Base-by-base conservation (phyloP, 1,140 invertebrate genomes). In the Nephotettix cincticeps region DNA sequence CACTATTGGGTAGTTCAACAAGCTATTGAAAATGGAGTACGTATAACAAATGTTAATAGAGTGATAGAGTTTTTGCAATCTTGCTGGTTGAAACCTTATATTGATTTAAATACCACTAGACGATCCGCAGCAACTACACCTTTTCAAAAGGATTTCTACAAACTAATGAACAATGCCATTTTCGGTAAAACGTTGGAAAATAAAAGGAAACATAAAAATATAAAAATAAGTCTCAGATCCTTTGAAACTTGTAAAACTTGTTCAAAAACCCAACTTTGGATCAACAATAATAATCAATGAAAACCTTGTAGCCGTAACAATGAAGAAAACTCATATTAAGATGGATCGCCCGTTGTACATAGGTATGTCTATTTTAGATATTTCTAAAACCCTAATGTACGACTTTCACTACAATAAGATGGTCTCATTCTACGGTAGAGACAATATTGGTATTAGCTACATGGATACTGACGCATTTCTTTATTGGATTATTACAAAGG, bases 1-100 rank as follows among this genome's bases (percentile, higher is more conserved):
- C 84, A 86, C 76, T 83, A 84, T 77, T 68, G 75, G 71, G 83
- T 81, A 76, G 78, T 86, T 40, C 77, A 84, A 78, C 82, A 83
- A 76, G 83, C 78, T 72, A 17, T 85, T 25, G 65, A 79, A 63
- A 25, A 79, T 70, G 84, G 83, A 30, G 47, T 86, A 30, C 77
- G 76, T 73, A 63, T 85, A 63, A 80, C 71, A 58, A 83, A 84
- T 78, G 78, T 86, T 43, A 78, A 86, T 79, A 75, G 79, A 77
- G 77, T 84, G 68, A 77, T 84, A 73, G 73, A 79, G 79, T 86
- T 88, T 77, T 77, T 82, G 30, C 84, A 87, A 81, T 78, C 76
- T 47, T 28, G 73, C 69, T 86, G 81, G 81, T 73, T 86, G 32
- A 79, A 82, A 76, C 66, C 76, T 1, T 84, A 82, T 70, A 81